Conservation (phyloP, 2,888 invertebrate species). For the Laspeyria flexula region DNA sequence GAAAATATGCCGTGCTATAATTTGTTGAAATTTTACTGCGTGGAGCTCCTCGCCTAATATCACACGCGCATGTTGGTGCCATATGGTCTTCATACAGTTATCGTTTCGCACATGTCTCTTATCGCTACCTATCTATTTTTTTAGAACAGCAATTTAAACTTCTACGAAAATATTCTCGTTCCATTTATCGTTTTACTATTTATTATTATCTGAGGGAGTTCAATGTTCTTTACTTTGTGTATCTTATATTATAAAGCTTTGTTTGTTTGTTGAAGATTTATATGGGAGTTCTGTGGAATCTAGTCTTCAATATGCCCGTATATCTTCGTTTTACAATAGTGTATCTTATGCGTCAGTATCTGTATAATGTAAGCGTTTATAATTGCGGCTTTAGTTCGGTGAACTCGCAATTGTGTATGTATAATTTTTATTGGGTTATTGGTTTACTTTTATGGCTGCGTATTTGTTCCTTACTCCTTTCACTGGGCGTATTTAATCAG, state of each 20-base stretch:
- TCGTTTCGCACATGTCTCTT: slow-evolving; percentile 29
- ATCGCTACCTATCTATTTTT: slow-evolving; percentile 2
- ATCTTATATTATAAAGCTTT: slow-evolving; percentile 2
- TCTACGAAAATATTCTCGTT: slow-evolving; percentile 1
- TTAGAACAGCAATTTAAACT: slow-evolving; percentile 4
- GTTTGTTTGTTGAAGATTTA: slow-evolving; percentile 11
- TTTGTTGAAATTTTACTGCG: slow-evolving; percentile 21
- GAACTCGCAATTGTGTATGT: background rate
- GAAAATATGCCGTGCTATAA: slow-evolving; percentile 28
- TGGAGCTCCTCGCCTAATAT: slow-evolving; percentile 13
- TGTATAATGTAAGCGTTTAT: slow-evolving; percentile 4
- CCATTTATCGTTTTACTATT: slow-evolving; percentile 22
- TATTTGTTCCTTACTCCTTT: too few species aligned
- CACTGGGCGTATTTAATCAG: too few species aligned
- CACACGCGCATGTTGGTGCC: slow-evolving; percentile 22
- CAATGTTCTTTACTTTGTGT: slow-evolving; percentile 24
- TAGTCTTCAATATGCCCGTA: slow-evolving; percentile 1
- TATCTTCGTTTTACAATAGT: slow-evolving; percentile 1
- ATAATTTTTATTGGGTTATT: background rate
- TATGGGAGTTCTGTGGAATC: slow-evolving; percentile 1
- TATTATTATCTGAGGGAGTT: slow-evolving; percentile 24
- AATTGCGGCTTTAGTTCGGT: background rate
- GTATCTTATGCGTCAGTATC: background rate
- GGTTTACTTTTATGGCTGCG: background rate
- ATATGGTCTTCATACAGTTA: slow-evolving; percentile 22